Base-by-base conservation (phyloP, 2,888 invertebrate species). In the Tolmerus cingulatus region DNA sequence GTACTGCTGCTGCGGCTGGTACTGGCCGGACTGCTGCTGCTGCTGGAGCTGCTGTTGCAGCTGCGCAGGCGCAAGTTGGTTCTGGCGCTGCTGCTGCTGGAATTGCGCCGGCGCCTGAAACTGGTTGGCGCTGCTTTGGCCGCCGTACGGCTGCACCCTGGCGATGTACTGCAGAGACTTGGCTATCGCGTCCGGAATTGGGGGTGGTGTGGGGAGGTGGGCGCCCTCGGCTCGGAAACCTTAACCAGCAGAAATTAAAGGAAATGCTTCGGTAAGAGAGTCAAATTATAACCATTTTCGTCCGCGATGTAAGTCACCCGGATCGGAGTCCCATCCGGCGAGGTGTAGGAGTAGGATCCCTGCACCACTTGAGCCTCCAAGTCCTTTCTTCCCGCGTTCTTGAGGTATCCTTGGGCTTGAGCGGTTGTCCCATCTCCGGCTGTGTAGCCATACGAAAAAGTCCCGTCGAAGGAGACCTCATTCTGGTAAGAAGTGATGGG, bases 351-450 rank as follows among this genome's bases (percentile, higher is more conserved):
- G 91, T 95, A 96, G 66, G 95, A 95, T 74, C 97, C 97, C 91
- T 96, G 95, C 2, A 96, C 95, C 1, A 96, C 95, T 95, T 96
- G 92, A 19, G 95, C 95, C 90, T 95, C 95, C 2, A 95, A 94
- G 86, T 94, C 94, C 89, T 95, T 95, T 88, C 95, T 94, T 27
- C 96, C 95, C 66, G 94, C 93, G 90, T 95, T 96, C 92, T 96
- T 96, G 86, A 96, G 92, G 91, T 95, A 96, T 37, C 96, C 96
- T 90, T 94, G 95, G 90, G 96, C 96, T 92, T 96, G 96, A 7
- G 95, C 96, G 90, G 96, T 95, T 89, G 96, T 96, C 79, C 96
- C 96, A 92, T 97, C 96, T 55, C 95, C 96, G 76, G 96, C 95
- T 76, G 95, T 93, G 90, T 96, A 96, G 91, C 96, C 96, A 90